Percentiles rank a stretch among this genome's conserved stretches.
These are phyloP conservation scores for Leucania comma DNA, from an alignment of 2,888 invertebrate species.

Conservation along the genomic window DNA sequence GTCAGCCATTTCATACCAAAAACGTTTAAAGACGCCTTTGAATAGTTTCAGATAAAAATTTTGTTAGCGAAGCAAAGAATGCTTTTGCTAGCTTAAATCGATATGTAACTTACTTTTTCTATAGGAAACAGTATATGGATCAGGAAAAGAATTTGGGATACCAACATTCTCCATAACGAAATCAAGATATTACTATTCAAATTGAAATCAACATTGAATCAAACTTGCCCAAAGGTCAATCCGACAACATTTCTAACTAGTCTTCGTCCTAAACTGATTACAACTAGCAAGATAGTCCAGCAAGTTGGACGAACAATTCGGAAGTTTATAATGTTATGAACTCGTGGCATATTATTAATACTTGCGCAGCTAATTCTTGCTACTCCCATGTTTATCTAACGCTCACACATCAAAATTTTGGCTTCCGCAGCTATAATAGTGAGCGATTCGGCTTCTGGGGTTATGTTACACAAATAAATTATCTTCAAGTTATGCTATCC, in stretches of 20 bases:
- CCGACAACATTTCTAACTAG: neutral
- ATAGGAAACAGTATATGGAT: neutral
- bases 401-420: constrained; percentile 33
- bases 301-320: constrained; percentile 9
- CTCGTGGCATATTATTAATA: constrained; percentile 17
- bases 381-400: constrained; percentile 30
- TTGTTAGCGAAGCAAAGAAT: constrained; percentile 1
- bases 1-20: constrained; percentile 2
- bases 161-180: neutral
- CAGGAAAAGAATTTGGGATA: neutral
- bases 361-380: constrained; percentile 22
- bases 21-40: neutral
- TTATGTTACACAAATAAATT: constrained; percentile 49
- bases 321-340: constrained; percentile 35
- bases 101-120: neutral
- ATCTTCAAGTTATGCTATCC: constrained; percentile 49
- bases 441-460: constrained; percentile 28
- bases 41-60: neutral
- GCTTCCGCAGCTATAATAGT: constrained; percentile 28
- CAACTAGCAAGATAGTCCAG: neutral
- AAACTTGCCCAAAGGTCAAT: neutral
- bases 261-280: too few relatives aligned
- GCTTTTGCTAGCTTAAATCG: neutral
- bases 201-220: neutral
- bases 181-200: neutral